Percentiles rank a stretch among this genome's conserved stretches.
phyloP scores from a whole-genome alignment of 2,888 invertebrate genomes.

The Drosophila borborema region DNA sequence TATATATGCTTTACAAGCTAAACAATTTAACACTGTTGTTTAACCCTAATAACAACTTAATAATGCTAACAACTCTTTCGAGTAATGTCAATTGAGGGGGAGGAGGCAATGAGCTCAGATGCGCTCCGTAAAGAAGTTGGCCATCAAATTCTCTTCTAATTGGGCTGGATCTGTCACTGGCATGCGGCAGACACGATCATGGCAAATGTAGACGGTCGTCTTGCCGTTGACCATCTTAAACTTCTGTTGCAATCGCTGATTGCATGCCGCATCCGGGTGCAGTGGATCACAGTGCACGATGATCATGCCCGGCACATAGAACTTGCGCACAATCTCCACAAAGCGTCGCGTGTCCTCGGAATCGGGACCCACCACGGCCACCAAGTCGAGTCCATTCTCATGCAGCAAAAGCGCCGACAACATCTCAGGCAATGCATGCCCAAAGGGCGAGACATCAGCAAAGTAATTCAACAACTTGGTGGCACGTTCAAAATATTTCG shows the following conservation, averaged over 20 bases:
- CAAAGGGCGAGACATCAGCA: conserved; percentile 79
- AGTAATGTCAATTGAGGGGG: conserved; percentile 41
- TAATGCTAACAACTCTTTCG: conserved; percentile 38
- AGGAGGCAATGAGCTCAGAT: conserved; percentile 29
- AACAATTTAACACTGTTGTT: conserved; percentile 34
- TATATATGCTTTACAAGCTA: conserved; percentile 60
- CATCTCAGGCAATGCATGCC: conserved; percentile 85
- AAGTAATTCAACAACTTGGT: conserved; percentile 81
- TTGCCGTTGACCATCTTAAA: conserved; percentile 84
- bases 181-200: conserved; percentile 84
- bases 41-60: conserved; percentile 14
- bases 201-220: conserved; percentile 85
- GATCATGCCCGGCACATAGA: conserved; percentile 84
- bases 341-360: conserved; percentile 78
- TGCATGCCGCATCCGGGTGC: conserved; percentile 71
- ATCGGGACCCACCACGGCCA: conserved; percentile 85
- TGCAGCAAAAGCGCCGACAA: conserved; percentile 81
- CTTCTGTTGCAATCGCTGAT: conserved; percentile 80
- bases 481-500: conserved; percentile 73
- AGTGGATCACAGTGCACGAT: conserved; percentile 82
- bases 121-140: conserved; percentile 77
- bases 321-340: conserved; percentile 82
- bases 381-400: conserved; percentile 83
- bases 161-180: conserved; percentile 83
- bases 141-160: conserved; percentile 82